Percentiles rank a stretch among this genome's conserved stretches.
Evolutionary conservation across 2,888 invertebrate species (phyloP).

Genomic region (Cinara cedri): DNA sequence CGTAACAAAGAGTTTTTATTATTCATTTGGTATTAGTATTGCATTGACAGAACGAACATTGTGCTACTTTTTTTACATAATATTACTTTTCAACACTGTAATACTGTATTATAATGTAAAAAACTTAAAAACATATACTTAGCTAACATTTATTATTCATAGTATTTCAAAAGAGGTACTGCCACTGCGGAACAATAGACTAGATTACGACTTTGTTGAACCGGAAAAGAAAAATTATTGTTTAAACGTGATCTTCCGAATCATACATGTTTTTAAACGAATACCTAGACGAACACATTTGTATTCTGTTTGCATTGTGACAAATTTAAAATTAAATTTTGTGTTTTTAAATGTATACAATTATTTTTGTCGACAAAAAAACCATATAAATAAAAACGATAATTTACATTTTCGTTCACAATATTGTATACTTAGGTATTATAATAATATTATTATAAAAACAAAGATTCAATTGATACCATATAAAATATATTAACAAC

Average conservation of each 20-base stretch:
- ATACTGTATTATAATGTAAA: too few species aligned
- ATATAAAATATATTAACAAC: too few species aligned
- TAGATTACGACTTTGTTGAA: background rate
- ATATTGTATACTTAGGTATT: too few species aligned
- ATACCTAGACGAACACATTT: background rate
- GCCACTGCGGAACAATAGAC: background rate
- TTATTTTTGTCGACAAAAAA: background rate
- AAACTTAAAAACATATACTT: background rate
- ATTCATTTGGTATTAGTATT: too few species aligned
- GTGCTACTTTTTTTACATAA: background rate
- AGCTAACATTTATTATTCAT: background rate
- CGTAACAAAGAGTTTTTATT: too few species aligned
- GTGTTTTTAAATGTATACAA: background rate
- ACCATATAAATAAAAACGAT: background rate
- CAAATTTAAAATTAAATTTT: background rate
- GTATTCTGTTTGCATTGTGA: background rate
- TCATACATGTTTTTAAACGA: background rate
- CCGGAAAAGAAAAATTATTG: background rate
- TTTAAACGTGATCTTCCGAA: background rate
- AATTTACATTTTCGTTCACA: background rate
- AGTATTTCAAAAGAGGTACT: background rate
- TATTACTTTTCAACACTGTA: background rate
- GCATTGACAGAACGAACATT: background rate
- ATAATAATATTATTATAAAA: too few species aligned
- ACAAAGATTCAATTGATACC: too few species aligned